Base-by-base conservation (phyloP, 2,113 vertebrate genomes). In the Xenopus laevis region DNA sequence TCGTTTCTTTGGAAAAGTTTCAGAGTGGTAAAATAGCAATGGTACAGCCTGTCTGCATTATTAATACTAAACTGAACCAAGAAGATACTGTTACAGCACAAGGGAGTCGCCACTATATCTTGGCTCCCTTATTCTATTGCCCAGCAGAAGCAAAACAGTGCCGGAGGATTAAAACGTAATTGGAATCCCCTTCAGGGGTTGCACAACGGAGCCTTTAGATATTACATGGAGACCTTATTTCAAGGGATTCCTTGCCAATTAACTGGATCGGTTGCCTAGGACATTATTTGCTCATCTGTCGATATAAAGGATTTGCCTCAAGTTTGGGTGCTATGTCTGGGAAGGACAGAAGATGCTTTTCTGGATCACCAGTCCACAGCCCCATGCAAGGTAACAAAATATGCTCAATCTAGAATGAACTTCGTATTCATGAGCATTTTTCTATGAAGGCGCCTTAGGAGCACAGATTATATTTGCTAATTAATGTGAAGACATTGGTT, bases 31-130 rank as follows among this genome's bases (percentile, higher is more conserved):
- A 91, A 90, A 91, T 90, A 79, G 86, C 87, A 88, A 88, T 81
- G 84, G 90, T 85, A 84, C 87, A 86, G 88, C 82, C 89, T 75
- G 74, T 80, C 71, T 96, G 83, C 93, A 96, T 96, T 93, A 96
- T 96, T 96, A 79, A 96, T 94, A 87, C 53, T 57, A 55, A 83
- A 79, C 78, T 64, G 63, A 93, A 86, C 87, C 86, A 78, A 13
- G 79, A 82, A 82, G 93, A 89, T 96, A 93, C 80, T 80, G 87
- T 96, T 96, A 95, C 95, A 85, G 85, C 71, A 83, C 82, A 77
- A 84, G 86, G 90, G 83, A 83, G 75, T 83, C 82, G 83, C 65
- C 65, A 46, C 72, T 83, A 84, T 84, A 82, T 87, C 83, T 85
- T 79, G 84, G 82, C 89, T 86, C 84, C 83, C 75, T 27, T 53